Evolutionary conservation across 2,113 vertebrate genomes (phyloP).

Genomic region (Arenaria interpres): DNA sequence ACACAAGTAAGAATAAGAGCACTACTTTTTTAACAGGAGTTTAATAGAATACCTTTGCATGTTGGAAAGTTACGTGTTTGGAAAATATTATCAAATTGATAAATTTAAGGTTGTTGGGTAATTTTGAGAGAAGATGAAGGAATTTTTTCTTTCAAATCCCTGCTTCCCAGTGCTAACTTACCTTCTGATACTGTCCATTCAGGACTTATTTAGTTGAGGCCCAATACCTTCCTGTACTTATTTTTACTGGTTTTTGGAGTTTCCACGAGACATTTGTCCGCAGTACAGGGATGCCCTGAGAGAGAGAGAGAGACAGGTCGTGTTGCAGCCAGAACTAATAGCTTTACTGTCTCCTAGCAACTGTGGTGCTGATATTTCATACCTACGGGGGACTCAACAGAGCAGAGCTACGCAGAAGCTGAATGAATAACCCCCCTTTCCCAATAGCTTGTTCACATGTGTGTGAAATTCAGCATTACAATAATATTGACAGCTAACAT

Average conservation of each 20-base stretch:
- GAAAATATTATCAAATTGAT: neutral
- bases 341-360: neutral
- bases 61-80: neutral
- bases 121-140: neutral
- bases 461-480: neutral
- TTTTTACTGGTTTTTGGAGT: neutral
- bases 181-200: neutral
- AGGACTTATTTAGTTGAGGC: neutral
- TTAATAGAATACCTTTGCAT: neutral
- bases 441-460: neutral
- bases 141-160: neutral
- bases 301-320: neutral
- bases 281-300: neutral
- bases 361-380: neutral
- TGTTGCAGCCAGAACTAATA: neutral
- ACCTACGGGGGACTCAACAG: neutral
- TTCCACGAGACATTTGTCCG: neutral
- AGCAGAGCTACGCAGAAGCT: rapidly evolving
- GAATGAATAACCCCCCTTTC: neutral
- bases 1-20: neutral
- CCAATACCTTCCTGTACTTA: neutral
- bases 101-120: neutral
- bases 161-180: neutral
- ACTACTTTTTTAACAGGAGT: neutral
- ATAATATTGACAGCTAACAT: neutral